A percentile compares a stretch with the other conserved stretches of the same genome.
These are phyloP conservation scores for Ethmia dodecea DNA, from an alignment of 2,888 invertebrate species.

Conservation along the genomic window DNA sequence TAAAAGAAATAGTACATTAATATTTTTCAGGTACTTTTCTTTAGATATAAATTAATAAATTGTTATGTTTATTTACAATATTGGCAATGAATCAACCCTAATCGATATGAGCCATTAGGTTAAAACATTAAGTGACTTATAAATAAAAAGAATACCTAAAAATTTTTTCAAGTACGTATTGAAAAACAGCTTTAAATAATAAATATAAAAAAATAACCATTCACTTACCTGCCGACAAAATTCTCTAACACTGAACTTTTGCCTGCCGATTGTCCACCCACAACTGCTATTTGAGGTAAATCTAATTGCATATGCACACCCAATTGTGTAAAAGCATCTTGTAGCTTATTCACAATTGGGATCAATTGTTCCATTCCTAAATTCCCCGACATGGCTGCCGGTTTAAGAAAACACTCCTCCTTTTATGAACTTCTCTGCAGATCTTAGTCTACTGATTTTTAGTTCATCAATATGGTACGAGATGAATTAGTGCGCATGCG, in stretches of 20 bases:
- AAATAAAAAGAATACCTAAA: too few species aligned
- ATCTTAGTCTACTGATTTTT: slow-evolving; percentile 68
- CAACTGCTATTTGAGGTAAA: slow-evolving; percentile 99
- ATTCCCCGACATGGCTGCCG: slow-evolving; percentile 82
- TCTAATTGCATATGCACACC: slow-evolving; percentile 99
- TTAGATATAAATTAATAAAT: too few species aligned
- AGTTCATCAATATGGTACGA: slow-evolving; percentile 65
- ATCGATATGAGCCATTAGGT: too few species aligned
- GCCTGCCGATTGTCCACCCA: slow-evolving; percentile 99
- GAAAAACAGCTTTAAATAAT: too few species aligned
- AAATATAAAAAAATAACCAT: too few species aligned
- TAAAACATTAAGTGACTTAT: too few species aligned
- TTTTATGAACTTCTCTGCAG: slow-evolving; percentile 68
- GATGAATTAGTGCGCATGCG: slow-evolving; percentile 54
- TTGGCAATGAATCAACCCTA: too few species aligned
- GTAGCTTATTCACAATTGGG: slow-evolving; percentile 99
- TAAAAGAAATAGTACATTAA: too few species aligned
- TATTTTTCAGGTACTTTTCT: too few species aligned
- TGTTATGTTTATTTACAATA: too few species aligned
- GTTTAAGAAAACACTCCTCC: slow-evolving; percentile 55
- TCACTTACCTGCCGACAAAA: slow-evolving; percentile 97
- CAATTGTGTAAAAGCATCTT: slow-evolving; percentile 99
- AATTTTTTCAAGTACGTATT: too few species aligned
- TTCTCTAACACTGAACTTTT: slow-evolving; percentile 99
- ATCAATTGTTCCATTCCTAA: slow-evolving; percentile 98